Percentiles rank a stretch among this genome's conserved stretches.
Conservation (phyloP, 2,888 invertebrate genomes). For the Scaptomyza tumidula region DNA sequence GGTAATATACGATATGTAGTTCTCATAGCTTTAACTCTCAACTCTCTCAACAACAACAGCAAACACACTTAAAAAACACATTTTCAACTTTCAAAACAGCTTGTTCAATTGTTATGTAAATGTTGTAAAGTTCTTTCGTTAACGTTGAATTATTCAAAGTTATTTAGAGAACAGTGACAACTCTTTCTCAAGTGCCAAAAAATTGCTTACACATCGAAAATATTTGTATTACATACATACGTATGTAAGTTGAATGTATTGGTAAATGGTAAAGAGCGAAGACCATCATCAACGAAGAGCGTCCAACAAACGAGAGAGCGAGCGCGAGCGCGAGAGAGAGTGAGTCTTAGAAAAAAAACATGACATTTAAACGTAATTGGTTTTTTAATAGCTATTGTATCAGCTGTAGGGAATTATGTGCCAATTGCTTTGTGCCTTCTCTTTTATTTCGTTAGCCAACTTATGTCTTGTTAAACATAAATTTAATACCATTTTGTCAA, state of each 20-base stretch:
- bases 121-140: slow-evolving; percentile 2
- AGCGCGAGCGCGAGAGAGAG: slow-evolving; percentile 12
- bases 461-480: slow-evolving; percentile 74
- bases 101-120: slow-evolving; percentile 12
- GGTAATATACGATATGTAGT: not conserved
- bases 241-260: slow-evolving; percentile 21
- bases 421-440: slow-evolving; percentile 56
- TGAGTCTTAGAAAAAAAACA: slow-evolving; percentile 52
- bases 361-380: slow-evolving; percentile 74
- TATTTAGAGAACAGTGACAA: slow-evolving; percentile 35
- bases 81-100: not conserved
- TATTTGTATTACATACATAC: slow-evolving; percentile 12
- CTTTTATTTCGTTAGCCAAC: slow-evolving; percentile 32
- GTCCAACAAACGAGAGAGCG: slow-evolving; percentile 3
- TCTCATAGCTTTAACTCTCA: no score
- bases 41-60: no score
- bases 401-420: slow-evolving; percentile 71
- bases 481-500: slow-evolving; percentile 40
- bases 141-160: not conserved
- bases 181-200: slow-evolving; percentile 42
- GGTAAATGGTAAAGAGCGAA: not conserved
- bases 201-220: slow-evolving; percentile 64
- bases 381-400: slow-evolving; percentile 77
- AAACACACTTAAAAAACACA: no score
- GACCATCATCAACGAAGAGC: not conserved